Conservation (phyloP, 2,797 vertebrate genomes). For the Catharus ustulatus region DNA sequence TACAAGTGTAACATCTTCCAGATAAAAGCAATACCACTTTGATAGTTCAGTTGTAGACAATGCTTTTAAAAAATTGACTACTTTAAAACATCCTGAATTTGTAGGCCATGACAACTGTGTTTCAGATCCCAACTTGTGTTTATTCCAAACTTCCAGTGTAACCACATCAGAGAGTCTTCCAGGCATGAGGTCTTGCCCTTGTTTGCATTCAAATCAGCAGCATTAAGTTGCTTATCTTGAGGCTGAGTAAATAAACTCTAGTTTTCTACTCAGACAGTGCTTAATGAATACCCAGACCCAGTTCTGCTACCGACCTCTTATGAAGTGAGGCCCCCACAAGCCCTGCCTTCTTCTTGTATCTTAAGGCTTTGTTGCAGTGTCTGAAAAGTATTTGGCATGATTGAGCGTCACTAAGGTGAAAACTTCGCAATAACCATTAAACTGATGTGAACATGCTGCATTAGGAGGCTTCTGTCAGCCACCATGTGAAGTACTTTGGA, state of each 20-base stretch:
- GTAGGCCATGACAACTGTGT: constrained; percentile 54
- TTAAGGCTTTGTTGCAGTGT: background rate
- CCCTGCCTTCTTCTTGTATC: background rate
- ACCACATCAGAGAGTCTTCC: constrained; percentile 64
- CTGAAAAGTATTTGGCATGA: background rate
- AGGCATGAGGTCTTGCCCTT: constrained; percentile 62
- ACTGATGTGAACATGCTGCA: background rate
- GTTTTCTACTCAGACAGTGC: constrained; percentile 42
- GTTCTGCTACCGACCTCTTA: background rate
- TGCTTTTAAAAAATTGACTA: background rate
- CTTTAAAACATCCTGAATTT: constrained; percentile 40
- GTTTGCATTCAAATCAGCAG: constrained; percentile 69
- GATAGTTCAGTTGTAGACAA: constrained; percentile 15
- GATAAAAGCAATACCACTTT: constrained; percentile 10
- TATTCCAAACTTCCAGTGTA: constrained; percentile 67
- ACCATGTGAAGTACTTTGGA: background rate
- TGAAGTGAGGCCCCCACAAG: background rate
- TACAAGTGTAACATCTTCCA: constrained; percentile 16
- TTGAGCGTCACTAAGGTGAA: background rate
- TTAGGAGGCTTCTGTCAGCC: background rate
- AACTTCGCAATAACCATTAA: background rate
- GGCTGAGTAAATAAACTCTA: constrained; percentile 47
- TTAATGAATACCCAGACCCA: constrained; percentile 4
- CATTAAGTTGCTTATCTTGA: constrained; percentile 69
- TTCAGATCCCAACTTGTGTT: constrained; percentile 64